These are phyloP conservation scores for Polydrusus cervinus DNA, from an alignment of 2,888 invertebrate species.

Conservation along the genomic window DNA sequence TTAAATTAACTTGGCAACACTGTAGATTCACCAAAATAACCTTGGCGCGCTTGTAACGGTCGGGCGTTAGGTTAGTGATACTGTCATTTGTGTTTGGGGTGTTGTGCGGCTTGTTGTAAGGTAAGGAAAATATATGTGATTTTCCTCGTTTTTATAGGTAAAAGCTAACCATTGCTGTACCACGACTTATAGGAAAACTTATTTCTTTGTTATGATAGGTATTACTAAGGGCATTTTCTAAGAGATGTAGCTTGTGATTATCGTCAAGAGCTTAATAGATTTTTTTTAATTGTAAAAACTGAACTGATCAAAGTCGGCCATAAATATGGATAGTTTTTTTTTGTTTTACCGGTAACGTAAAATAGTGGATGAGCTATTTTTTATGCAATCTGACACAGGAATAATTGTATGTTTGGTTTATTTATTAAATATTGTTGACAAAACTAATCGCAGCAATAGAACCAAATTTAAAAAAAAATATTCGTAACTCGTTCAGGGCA, in stretches of 20 bases:
- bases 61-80: background rate
- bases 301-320: background rate
- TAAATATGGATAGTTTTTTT: background rate
- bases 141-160: background rate
- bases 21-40: background rate
- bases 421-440: background rate
- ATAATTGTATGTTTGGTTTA: background rate
- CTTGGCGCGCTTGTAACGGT: background rate
- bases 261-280: background rate
- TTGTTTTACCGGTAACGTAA: no score
- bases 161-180: background rate
- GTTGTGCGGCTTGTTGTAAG: background rate
- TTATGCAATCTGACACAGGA: no score
- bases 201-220: background rate
- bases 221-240: background rate
- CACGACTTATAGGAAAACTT: background rate
- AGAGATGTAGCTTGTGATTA: background rate
- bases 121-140: background rate
- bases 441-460: background rate
- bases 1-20: background rate
- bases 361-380: no score
- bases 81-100: background rate
- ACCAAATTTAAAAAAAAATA: conserved; percentile 17
- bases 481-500: conserved; percentile 2
- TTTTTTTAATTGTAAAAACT: background rate